Percentiles rank a stretch among this genome's conserved stretches.
Conservation (phyloP, 2,797 vertebrate genomes). For the Cryptoprocta ferox region DNA sequence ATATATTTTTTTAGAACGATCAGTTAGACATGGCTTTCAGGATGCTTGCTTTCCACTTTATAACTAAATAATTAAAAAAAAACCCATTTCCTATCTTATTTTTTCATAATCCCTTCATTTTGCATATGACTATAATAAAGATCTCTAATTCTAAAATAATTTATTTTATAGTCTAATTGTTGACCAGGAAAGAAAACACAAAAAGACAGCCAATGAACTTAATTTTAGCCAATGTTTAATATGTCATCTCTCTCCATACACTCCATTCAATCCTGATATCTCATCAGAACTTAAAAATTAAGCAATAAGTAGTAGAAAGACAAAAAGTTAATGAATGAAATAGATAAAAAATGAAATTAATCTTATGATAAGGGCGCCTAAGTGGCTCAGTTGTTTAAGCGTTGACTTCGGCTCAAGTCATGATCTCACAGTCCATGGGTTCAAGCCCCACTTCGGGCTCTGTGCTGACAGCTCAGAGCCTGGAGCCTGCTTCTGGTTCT, state of each 20-base stretch:
- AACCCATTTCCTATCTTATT: background rate
- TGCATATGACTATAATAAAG: background rate
- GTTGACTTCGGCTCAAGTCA: no score
- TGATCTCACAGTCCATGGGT: no score
- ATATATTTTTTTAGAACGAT: background rate
- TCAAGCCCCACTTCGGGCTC: no score
- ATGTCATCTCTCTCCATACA: background rate
- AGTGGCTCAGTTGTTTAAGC: no score
- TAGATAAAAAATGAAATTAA: constrained; percentile 49
- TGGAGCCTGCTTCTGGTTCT: no score
- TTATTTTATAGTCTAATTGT: background rate
- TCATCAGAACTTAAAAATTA: constrained; percentile 10
- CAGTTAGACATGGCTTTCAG: background rate
- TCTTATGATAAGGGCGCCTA: background rate
- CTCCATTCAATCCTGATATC: background rate
- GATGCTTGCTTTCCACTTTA: background rate
- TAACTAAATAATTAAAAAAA: background rate
- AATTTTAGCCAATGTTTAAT: background rate
- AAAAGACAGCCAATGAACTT: background rate
- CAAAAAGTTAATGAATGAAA: constrained; percentile 46
- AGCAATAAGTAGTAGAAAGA: background rate
- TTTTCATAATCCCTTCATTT: background rate
- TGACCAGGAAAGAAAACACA: background rate
- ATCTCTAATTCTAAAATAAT: background rate
- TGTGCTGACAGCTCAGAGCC: no score